phyloP scores from a whole-genome alignment of 2,888 invertebrate species.

The Diplazon laetatorius region DNA sequence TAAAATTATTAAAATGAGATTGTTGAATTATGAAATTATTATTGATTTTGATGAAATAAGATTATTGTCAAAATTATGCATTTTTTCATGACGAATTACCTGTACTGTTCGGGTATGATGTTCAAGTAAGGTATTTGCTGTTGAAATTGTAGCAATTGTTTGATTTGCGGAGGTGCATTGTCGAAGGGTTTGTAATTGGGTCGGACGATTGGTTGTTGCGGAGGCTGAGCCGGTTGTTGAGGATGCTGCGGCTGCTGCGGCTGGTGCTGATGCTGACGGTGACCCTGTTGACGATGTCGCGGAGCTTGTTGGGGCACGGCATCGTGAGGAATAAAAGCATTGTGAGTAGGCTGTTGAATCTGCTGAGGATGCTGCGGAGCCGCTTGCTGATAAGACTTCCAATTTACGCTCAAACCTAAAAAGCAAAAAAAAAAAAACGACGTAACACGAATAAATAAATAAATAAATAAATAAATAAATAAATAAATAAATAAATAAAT shows the following conservation, averaged over 20 bases:
- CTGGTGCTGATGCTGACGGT: slow-evolving; percentile 49
- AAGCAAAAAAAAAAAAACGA: background rate
- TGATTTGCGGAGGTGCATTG: slow-evolving; percentile 77
- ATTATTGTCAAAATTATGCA: background rate
- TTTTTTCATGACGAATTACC: slow-evolving; percentile 64
- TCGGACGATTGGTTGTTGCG: slow-evolving; percentile 34
- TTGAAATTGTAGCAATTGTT: slow-evolving; percentile 77
- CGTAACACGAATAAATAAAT: background rate
- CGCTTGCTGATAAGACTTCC: slow-evolving; percentile 77
- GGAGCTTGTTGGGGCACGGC: slow-evolving; percentile 53
- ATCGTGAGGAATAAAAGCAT: slow-evolving; percentile 55
- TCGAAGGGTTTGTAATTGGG: slow-evolving; percentile 73
- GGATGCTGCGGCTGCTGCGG: slow-evolving; percentile 21
- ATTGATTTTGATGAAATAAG: no score
- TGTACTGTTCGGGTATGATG: slow-evolving; percentile 77
- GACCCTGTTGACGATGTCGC: slow-evolving; percentile 55
- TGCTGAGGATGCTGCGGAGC: slow-evolving; percentile 63
- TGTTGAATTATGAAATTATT: no score
- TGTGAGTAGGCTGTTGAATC: slow-evolving; percentile 62
- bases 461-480: background rate
- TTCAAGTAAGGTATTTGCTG: slow-evolving; percentile 79
- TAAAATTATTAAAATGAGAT: no score
- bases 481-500: no score
- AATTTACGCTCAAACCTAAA: slow-evolving; percentile 78
- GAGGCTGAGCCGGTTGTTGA: slow-evolving; percentile 54